phyloP scores from a whole-genome alignment of 2,113 vertebrate genomes.

The Casuarius casuarius region DNA sequence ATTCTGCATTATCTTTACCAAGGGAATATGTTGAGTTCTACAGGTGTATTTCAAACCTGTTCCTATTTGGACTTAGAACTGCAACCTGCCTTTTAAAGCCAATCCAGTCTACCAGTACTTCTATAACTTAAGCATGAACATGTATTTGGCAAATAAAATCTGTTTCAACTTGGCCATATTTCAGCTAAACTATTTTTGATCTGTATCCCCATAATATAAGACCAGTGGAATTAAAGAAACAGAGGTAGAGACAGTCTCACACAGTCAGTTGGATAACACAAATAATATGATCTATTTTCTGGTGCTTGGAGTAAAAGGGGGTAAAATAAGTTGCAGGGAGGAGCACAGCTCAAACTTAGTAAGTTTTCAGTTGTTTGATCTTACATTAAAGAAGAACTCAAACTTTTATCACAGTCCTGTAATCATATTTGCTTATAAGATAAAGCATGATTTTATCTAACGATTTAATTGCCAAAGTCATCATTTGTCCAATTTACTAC shows the following conservation, averaged over 20 bases:
- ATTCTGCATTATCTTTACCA: not conserved
- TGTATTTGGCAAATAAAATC: constrained; percentile 13
- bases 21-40: not conserved
- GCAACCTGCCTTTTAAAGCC: not conserved
- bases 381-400: not conserved
- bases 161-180: not conserved
- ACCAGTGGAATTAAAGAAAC: not conserved
- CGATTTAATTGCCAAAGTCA: not conserved
- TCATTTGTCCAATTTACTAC: not conserved
- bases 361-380: not conserved
- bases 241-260: not conserved
- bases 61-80: not conserved
- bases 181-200: not conserved
- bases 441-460: not conserved
- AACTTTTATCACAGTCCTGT: not conserved
- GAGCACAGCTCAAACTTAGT: not conserved
- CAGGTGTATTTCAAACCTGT: not conserved
- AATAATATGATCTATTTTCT: fast-evolving
- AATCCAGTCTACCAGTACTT: not conserved
- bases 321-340: not conserved
- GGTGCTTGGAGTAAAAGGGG: not conserved
- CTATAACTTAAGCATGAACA: not conserved
- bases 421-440: not conserved
- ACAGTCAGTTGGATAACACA: not conserved
- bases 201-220: not conserved